Conservation (phyloP, 2,888 invertebrate species). For the Chydorus sphaericus region DNA sequence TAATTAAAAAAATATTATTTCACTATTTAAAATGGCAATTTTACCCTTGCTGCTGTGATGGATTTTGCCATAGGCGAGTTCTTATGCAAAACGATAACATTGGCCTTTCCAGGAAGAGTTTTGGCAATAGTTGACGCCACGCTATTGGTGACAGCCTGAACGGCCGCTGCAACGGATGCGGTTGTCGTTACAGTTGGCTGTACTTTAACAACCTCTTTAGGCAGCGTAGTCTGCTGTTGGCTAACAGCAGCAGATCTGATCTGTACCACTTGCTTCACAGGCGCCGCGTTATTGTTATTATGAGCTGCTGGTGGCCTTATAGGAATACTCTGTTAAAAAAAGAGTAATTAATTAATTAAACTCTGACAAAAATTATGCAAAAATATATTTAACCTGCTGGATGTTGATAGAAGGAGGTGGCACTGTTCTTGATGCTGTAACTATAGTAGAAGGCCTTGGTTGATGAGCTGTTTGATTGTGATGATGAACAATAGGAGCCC, state of each 20-base stretch:
- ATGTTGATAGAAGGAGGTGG: neutral
- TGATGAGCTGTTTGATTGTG: too few relatives aligned
- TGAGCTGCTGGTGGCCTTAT: too few relatives aligned
- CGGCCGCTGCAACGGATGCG: conserved; percentile 1
- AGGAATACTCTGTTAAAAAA: too few relatives aligned
- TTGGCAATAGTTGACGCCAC: conserved; percentile 27
- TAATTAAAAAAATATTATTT: too few relatives aligned
- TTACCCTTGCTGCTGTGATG: neutral
- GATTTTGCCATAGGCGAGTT: conserved; percentile 3
- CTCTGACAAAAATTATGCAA: too few relatives aligned
- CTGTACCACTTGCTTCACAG: neutral
- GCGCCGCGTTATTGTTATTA: neutral
- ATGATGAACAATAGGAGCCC: neutral
- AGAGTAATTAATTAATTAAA: too few relatives aligned
- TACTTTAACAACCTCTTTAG: too few relatives aligned
- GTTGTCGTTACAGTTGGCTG: neutral
- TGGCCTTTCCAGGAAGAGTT: conserved; percentile 34
- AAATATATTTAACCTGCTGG: too few relatives aligned
- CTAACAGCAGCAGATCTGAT: neutral
- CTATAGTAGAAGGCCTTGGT: too few relatives aligned
- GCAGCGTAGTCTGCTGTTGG: too few relatives aligned
- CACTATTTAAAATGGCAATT: too few relatives aligned
- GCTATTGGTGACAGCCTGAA: conserved; percentile 28
- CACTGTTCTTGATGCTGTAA: too few relatives aligned
- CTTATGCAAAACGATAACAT: conserved; percentile 44